Evolutionary conservation across 2,797 vertebrate species (phyloP), one percentile per base, ranked within the genome.

Genomic region (Chloroceryle amazona): DNA sequence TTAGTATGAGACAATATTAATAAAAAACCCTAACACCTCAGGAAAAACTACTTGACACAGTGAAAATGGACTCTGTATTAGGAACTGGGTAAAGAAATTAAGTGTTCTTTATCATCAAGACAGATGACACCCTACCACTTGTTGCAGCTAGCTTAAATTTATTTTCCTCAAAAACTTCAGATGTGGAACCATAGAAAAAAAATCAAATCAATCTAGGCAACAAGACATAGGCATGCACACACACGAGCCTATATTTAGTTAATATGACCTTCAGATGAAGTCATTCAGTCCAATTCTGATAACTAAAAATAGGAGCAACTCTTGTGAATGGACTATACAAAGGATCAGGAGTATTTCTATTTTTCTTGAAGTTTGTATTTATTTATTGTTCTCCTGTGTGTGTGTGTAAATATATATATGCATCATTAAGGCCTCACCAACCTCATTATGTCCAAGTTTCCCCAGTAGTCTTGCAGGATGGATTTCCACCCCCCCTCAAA

Each of bases 381-480:
- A 63, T 61, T 78, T 90, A 13, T 44, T 92, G 4, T 46, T 68
- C 31, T 68, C 39, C 14, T 14, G 39, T 12, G 39, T 13, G 14
- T 41, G 39, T 12, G 39, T 13, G 14, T 41, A 41, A 41, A 41
- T 41, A 18, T 18, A 44, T 3, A 62, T 1, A 70, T 1, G 6
- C 5, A 61, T 46, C 49, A 46, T 51, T 29, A 87, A 49, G 44
- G 51, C 23, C 70, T 81, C 73, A 54, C 13, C 12, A 70, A 66
- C 2, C 7, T 46, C 49, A 80, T 5, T 11, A 79, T 0, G 0
- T 21, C 26, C 0, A 1, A 20, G 15, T 76, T 76, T 85, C 60
- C 31, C 33, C 12, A 74, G 17, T 6, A 68, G 37, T 20, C 39
- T 60, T 55, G 15, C 28, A 73, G 46, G 20, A 68, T 13, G 7